These are phyloP conservation scores for Carterocephalus palaemon DNA, from an alignment of 2,888 invertebrate species.

Conservation along the genomic window DNA sequence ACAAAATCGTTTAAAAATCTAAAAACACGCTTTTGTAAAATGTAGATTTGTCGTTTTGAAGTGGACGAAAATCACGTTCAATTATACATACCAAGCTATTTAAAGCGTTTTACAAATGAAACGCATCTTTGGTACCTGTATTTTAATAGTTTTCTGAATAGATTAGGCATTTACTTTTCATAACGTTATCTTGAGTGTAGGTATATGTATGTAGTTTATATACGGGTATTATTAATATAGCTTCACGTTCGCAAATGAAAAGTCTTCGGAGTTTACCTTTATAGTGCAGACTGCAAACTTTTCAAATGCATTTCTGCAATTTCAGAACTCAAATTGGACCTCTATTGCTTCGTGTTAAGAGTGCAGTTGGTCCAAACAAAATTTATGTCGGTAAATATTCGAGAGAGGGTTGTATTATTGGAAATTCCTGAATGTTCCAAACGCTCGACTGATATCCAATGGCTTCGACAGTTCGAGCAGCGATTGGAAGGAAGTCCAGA, in stretches of 20 bases:
- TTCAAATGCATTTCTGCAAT: constrained; percentile 32
- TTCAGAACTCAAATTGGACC: constrained; percentile 31
- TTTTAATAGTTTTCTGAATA: too few species aligned
- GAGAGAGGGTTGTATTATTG: constrained; percentile 59
- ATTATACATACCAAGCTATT: too few species aligned
- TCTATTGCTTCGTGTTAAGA: constrained; percentile 28
- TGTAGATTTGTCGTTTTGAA: too few species aligned
- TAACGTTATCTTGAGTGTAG: too few species aligned
- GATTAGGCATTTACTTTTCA: too few species aligned
- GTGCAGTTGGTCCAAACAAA: not conserved
- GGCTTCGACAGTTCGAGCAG: constrained; percentile 58
- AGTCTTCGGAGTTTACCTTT: constrained; percentile 71
- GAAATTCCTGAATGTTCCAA: constrained; percentile 70
- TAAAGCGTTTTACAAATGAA: too few species aligned
- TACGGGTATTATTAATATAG: constrained; percentile 2
- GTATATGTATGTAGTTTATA: too few species aligned
- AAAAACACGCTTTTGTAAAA: too few species aligned
- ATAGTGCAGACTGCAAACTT: constrained; percentile 51
- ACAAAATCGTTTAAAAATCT: too few species aligned
- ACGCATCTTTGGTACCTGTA: constrained; percentile 13
- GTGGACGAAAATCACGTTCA: too few species aligned
- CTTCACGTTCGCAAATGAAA: constrained; percentile 53
- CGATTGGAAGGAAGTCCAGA: constrained; percentile 60
- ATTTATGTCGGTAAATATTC: constrained; percentile 24
- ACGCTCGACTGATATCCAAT: constrained; percentile 61